Conservation (phyloP, 2,113 vertebrate species). For the Phoenicopterus ruber region DNA sequence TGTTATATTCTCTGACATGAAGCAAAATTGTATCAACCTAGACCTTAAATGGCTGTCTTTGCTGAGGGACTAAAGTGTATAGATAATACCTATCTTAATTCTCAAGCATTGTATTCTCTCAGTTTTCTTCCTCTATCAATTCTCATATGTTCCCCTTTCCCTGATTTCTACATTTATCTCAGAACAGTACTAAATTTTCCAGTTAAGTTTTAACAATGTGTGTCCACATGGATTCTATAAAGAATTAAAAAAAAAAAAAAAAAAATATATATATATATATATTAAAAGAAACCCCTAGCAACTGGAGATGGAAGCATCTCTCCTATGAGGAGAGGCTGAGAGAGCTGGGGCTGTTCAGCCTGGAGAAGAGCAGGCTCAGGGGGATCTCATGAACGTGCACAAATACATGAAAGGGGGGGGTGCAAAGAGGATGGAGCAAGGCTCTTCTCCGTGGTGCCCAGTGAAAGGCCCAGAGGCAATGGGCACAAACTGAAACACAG, state of each 20-base stretch:
- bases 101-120: background rate
- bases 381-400: fast-evolving
- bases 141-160: background rate
- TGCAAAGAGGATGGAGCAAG: background rate
- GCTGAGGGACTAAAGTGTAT: background rate
- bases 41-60: background rate
- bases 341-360: background rate
- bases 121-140: background rate
- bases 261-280: too few species aligned
- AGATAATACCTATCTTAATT: background rate
- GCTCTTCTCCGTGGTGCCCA: background rate
- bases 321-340: background rate
- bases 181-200: background rate
- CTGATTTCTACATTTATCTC: background rate
- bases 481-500: background rate
- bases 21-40: background rate
- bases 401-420: background rate
- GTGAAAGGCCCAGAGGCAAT: background rate
- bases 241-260: background rate
- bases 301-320: background rate
- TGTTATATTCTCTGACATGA: background rate
- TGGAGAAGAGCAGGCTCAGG: background rate
- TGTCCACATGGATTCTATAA: background rate
- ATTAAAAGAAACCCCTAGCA: background rate
- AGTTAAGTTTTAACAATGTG: background rate